Evolutionary conservation across 92 coral and sea anemone species (phyloP).

Genomic region (Porites evermanni): DNA sequence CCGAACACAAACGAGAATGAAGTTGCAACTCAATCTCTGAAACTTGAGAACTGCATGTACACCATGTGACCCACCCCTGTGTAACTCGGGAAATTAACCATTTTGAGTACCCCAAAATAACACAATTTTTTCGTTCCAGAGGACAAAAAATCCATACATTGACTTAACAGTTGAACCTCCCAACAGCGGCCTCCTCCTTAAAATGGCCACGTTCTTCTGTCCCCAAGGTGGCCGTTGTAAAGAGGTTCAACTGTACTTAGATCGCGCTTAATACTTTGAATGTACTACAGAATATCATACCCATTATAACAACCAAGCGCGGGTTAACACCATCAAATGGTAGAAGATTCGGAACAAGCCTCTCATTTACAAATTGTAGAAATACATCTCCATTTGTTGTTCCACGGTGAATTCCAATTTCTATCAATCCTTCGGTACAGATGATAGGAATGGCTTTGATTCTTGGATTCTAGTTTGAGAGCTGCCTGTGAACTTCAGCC

Average conservation of each 20-base stretch:
- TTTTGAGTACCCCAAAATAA: conserved; percentile 16
- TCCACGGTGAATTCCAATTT: conserved; percentile 44
- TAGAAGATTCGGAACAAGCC: conserved; percentile 44
- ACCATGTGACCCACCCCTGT: background rate
- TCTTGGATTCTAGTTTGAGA: background rate
- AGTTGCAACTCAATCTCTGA: background rate
- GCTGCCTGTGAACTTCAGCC: background rate
- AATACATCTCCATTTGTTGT: conserved; percentile 38
- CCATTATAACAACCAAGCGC: conserved; percentile 59
- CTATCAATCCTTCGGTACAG: conserved; percentile 42
- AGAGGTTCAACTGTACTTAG: no score
- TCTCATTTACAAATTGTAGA: conserved; percentile 40
- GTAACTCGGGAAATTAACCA: conserved; percentile 20
- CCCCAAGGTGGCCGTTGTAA: no score
- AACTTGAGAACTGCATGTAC: conserved; percentile 5
- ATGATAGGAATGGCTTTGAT: conserved; percentile 51
- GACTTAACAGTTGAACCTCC: no score
- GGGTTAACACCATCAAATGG: conserved; percentile 55
- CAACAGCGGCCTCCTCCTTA: no score
- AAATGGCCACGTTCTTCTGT: no score
- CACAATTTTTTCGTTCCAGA: background rate
- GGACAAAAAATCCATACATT: no score
- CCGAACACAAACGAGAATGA: background rate
- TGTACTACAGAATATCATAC: conserved; percentile 1
- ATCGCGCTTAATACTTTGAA: no score